phyloP scores from a whole-genome alignment of 2,113 vertebrate genomes.

The Atrichornis clamosus region DNA sequence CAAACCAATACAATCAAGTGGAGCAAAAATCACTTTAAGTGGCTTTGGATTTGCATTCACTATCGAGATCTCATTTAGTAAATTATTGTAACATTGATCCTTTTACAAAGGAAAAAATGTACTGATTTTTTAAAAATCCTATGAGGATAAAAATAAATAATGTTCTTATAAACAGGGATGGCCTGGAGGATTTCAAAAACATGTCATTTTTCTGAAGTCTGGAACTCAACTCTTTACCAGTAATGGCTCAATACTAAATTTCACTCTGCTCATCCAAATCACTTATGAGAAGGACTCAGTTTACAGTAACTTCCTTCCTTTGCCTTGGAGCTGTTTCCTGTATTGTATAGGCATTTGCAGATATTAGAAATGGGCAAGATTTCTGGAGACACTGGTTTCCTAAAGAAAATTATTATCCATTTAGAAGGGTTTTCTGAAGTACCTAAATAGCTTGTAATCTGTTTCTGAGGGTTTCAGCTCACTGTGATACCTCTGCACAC shows the following conservation, averaged over 20 bases:
- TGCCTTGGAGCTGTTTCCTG: not conserved
- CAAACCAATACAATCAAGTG: not conserved
- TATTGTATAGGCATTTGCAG: not conserved
- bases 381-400: not conserved
- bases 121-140: not conserved
- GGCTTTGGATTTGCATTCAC: not conserved
- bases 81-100: not conserved
- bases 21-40: not conserved
- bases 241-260: not conserved
- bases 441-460: not conserved
- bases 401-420: not conserved
- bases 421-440: not conserved
- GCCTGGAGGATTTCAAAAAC: not conserved
- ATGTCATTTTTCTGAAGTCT: not conserved
- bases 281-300: not conserved
- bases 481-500: not conserved
- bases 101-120: not conserved
- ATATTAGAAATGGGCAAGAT: not conserved
- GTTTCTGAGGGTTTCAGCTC: not conserved
- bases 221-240: not conserved
- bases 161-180: not conserved
- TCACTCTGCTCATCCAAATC: not conserved
- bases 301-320: not conserved
- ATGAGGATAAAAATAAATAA: not conserved
- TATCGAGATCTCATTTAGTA: not conserved